Evolutionary conservation across 1,140 invertebrate genomes (phyloP).

Genomic region (Nebria ingens): DNA sequence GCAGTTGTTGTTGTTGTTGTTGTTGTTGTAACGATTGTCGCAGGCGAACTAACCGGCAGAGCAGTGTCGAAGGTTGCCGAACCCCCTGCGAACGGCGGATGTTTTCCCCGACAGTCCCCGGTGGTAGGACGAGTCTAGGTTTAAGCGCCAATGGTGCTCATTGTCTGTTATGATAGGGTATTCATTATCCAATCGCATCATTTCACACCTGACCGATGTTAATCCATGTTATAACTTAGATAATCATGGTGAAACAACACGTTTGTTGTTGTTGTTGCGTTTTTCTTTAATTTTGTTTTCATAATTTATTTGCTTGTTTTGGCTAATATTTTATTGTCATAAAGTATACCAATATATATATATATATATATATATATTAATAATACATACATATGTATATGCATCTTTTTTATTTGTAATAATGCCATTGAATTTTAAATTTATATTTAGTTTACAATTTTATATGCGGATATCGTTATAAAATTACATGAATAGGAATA

Average conservation of each 20-base stretch:
- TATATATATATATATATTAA: no score
- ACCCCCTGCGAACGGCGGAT: neutral
- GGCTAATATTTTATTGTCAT: no score
- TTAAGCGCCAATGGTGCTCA: neutral
- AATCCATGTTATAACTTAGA: neutral
- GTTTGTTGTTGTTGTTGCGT: neutral
- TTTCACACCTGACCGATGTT: neutral
- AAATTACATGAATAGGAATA: no score
- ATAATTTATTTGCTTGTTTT: no score
- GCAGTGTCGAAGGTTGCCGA: neutral
- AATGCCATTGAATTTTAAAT: no score
- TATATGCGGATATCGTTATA: no score
- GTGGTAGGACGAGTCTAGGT: neutral
- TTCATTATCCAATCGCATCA: constrained; percentile 1
- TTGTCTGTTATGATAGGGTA: constrained; percentile 1
- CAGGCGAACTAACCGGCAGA: neutral
- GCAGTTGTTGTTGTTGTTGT: neutral
- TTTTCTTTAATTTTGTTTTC: neutral
- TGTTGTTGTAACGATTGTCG: neutral
- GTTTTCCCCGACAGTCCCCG: neutral
- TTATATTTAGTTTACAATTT: no score
- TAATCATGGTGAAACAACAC: no score
- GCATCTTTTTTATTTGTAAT: no score
- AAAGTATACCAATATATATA: no score
- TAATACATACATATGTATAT: no score